These are phyloP conservation scores for Molorchus minor DNA, from an alignment of 2,888 invertebrate species.

Conservation along the genomic window DNA sequence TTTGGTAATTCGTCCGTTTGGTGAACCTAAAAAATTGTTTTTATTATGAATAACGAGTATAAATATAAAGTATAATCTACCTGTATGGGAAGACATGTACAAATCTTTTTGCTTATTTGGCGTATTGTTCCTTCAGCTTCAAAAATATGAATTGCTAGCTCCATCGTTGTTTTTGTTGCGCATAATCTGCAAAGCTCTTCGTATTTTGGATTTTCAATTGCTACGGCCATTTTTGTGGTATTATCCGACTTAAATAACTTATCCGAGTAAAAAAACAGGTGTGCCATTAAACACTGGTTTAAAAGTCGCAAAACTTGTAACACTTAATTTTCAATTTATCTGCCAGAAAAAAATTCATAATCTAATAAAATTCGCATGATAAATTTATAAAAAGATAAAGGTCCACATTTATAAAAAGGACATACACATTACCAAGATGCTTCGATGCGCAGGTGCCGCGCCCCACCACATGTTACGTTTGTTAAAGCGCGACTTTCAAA, in stretches of 20 bases:
- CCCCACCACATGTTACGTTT: too few relatives aligned
- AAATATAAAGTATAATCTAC: slow-evolving; percentile 45
- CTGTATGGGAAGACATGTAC: slow-evolving; percentile 67
- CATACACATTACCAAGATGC: slow-evolving; percentile 9
- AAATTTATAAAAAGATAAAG: slow-evolving; percentile 1
- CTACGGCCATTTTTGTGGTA: slow-evolving; percentile 22
- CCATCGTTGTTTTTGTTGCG: slow-evolving; percentile 58
- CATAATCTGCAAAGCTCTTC: slow-evolving; percentile 61
- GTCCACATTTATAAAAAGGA: slow-evolving; percentile 15
- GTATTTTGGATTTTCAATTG: slow-evolving; percentile 46
- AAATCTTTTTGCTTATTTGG: slow-evolving; percentile 68
- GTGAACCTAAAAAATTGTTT: slow-evolving; percentile 61
- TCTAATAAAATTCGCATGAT: background rate
- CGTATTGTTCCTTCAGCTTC: slow-evolving; percentile 63
- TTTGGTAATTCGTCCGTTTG: slow-evolving; percentile 68
- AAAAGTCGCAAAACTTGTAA: background rate
- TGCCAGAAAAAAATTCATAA: background rate
- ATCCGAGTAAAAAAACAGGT: background rate
- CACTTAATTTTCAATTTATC: background rate
- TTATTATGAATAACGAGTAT: background rate
- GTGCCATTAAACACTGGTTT: background rate
- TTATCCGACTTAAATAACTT: slow-evolving; percentile 10
- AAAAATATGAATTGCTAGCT: slow-evolving; percentile 59
- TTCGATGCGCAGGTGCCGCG: too few relatives aligned
- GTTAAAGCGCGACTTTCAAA: background rate